Percentiles rank a stretch among this genome's conserved stretches.
phyloP scores from a whole-genome alignment of 2,113 vertebrate genomes.

The Perca flavescens region DNA sequence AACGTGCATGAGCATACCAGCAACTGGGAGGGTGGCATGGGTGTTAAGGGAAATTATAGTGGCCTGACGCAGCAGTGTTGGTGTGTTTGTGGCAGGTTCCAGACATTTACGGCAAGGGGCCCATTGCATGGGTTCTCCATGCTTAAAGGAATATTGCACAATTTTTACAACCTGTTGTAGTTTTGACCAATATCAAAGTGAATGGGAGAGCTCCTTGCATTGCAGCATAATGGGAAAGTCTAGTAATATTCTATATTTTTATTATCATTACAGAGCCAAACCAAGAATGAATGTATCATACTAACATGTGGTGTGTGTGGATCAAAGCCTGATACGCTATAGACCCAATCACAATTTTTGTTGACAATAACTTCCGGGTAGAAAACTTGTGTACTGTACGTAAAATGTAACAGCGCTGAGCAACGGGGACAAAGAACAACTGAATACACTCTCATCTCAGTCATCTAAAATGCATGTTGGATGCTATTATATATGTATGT shows the following conservation, averaged over 20 bases:
- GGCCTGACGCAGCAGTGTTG: conserved; percentile 17
- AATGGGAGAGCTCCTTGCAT: no score
- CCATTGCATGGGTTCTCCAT: not conserved
- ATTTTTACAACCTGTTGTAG: not conserved
- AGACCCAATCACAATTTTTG: no score
- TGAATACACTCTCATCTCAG: no score
- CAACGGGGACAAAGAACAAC: no score
- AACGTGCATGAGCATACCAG: not conserved
- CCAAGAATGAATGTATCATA: not conserved
- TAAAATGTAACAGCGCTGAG: no score
- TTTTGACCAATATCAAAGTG: not conserved
- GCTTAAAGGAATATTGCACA: not conserved
- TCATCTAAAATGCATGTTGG: no score
- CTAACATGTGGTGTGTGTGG: no score
- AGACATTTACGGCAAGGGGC: not conserved
- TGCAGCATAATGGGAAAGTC: not conserved
- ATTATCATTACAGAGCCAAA: not conserved
- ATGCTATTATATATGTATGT: no score
- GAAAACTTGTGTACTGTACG: no score
- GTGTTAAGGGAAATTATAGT: conserved; percentile 13
- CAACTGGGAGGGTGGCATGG: not conserved
- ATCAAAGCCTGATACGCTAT: no score
- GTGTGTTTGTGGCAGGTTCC: conserved; percentile 22
- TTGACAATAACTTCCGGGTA: no score
- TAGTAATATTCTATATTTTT: not conserved